Evolutionary conservation across 2,888 invertebrate genomes (phyloP).

Genomic region (Amiota communis): DNA sequence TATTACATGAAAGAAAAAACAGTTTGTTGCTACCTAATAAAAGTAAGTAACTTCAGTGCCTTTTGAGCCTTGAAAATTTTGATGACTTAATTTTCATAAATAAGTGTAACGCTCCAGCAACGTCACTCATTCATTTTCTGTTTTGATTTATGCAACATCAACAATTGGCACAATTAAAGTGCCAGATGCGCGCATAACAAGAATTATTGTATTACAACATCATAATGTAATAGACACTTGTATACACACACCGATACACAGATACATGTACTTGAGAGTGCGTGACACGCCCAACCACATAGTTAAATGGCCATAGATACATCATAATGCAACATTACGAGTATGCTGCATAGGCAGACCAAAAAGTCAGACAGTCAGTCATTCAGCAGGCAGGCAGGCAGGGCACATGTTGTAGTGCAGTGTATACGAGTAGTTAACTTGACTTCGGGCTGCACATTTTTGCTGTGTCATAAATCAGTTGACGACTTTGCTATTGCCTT

Average conservation of each 20-base stretch:
- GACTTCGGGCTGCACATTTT: slow-evolving; percentile 11
- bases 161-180: slow-evolving; percentile 65
- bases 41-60: too few species aligned
- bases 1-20: not conserved
- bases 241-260: too few species aligned
- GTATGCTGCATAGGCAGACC: not conserved
- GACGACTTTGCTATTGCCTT: not conserved
- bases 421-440: not conserved
- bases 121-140: not conserved
- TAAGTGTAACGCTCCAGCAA: too few species aligned
- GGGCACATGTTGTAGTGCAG: too few species aligned
- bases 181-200: slow-evolving; percentile 53
- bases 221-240: slow-evolving; percentile 59
- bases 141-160: slow-evolving; percentile 42
- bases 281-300: slow-evolving; percentile 5
- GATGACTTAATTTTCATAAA: too few species aligned
- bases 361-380: not conserved
- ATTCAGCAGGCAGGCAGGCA: not conserved
- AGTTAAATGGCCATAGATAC: not conserved
- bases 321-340: slow-evolving; percentile 5
- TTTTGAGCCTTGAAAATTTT: too few species aligned
- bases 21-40: not conserved
- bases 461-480: slow-evolving; percentile 23
- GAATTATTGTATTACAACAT: slow-evolving; percentile 57
- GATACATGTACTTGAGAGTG: too few species aligned